Conservation (phyloP, 2,797 vertebrate species). For the Salmo trutta region DNA sequence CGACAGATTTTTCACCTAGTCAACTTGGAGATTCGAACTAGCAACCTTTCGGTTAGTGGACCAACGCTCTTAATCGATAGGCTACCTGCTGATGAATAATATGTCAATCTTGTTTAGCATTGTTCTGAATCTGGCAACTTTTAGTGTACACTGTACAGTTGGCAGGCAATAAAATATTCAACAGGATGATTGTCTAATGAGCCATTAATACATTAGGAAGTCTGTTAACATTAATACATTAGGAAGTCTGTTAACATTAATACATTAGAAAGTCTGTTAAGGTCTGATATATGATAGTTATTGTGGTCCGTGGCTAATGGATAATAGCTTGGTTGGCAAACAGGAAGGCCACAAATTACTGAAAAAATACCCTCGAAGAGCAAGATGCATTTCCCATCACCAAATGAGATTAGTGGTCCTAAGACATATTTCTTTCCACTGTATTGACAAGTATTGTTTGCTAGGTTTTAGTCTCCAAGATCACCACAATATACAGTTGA, state of each 20-base stretch:
- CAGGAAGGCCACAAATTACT: slow-evolving; percentile 47
- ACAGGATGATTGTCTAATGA: neutral
- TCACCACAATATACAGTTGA: neutral
- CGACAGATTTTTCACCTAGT: no score
- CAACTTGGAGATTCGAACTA: no score
- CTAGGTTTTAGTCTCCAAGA: neutral
- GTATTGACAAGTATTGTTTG: neutral
- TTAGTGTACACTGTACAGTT: neutral
- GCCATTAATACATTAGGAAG: neutral
- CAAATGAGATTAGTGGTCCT: slow-evolving; percentile 30
- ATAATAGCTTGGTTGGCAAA: slow-evolving; percentile 47
- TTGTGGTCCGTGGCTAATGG: slow-evolving; percentile 37
- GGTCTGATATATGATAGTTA: slow-evolving; percentile 27
- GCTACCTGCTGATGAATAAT: neutral
- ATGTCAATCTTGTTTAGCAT: neutral
- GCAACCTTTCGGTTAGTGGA: no score
- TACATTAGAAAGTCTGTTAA: slow-evolving; percentile 33
- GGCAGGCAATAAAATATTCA: neutral
- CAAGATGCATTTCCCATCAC: slow-evolving; percentile 35
- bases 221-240: no score
- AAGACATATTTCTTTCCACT: neutral
- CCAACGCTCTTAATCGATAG: no score
- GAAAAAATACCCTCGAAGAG: slow-evolving; percentile 25
- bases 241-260: neutral
- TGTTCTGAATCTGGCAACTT: neutral